Evolutionary conservation across 2,888 invertebrate genomes (phyloP), one percentile per base, ranked within the genome.

Genomic region (Tineola bisselliella): DNA sequence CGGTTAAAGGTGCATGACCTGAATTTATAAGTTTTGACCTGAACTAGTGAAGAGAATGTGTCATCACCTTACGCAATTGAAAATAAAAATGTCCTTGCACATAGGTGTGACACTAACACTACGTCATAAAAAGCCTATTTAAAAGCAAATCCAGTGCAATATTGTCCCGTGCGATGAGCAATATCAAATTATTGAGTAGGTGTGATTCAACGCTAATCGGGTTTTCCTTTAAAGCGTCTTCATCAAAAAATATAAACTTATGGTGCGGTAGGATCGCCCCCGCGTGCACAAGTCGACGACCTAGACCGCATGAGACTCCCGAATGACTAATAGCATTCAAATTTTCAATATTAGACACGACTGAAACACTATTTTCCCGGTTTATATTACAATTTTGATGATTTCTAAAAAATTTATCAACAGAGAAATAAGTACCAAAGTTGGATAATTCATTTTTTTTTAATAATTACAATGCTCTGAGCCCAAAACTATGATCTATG

Each of bases 261-360:
- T 61, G 62, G 63, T 60, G 52, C 8, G 48, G 8, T 17, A 8
- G 1, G 52, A 54, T 59, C 63, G 63, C 63, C 68, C 63, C 66
- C 66, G 61, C 61, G 62, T 59, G 68, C 66, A 66, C 15, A 65
- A 68, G 75, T 76, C 77, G 74, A 68, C 72, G 76, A 76, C 76
- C 77, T 54, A 54, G 54, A 18, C 43, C 15, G 48, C 25, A 25
- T 25, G 12, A 25, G 12, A 25, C 19, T 12, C 54, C 25, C 12
- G 10, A 19, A 18, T 54, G 54, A 54, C 54, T 54, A 54, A 54
- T 48, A 48, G 17, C 25, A n/a, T 54, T 54, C n/a, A 13, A 48
- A 25, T 25, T n/a, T 54, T 54, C 18, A 18, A 11, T 54, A 48
- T 54, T 25, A 54, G 25, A 10, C 10, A 6, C 38, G 38, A 38